Evolutionary conservation across 2,888 invertebrate genomes (phyloP), one percentile per base, ranked within the genome.

Genomic region (Ormyrus nitidulus): DNA sequence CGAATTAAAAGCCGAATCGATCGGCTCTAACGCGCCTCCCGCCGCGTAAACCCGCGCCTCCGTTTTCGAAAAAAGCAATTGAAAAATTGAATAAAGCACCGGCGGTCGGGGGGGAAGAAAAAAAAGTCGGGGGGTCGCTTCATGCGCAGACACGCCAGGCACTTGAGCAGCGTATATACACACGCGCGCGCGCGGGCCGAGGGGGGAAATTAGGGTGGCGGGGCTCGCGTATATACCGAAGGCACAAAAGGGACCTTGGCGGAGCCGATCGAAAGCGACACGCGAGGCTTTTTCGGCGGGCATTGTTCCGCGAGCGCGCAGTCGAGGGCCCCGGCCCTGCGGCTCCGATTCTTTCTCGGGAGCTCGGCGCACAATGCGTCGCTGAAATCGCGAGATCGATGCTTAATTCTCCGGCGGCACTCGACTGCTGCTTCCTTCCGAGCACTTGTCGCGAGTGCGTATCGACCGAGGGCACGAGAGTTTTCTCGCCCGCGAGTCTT

Each of bases 121-220:
- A 68, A 75, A 58, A 75, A 75, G 48, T 34, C 49, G 77, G 77
- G 70, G 34, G n/a, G 74, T 56, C 53, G 44, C 62, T 64, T 62
- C 59, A 9, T n/a, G 49, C 19, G 61, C 69, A 61, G 46, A 68
- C 75, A 34, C 66, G 58, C 49, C 61, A 34, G 51, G 46, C 61
- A 51, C 66, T 62, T 44, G 51, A 6, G 34, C 11, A n/a, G n/a
- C 54, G 44, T 53, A 51, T 53, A 68, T 11, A 53, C 53, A 44
- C 64, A 46, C 49, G 46, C 49, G 10, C 13, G 61, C 10, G 53
- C n/a, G 48, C 44, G 62, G 54, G 19, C 66, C 44, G 54, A 61
- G 83, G 82, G 81, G 19, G 19, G 81, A 80, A 84, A 84, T 82
- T 83, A 80, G 84, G 84, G 83, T 83, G 82, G 82, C 76, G 74